Evolutionary conservation across 2,797 vertebrate species (phyloP), one percentile per base, ranked within the genome.

Genomic region (Chromis chromis): DNA sequence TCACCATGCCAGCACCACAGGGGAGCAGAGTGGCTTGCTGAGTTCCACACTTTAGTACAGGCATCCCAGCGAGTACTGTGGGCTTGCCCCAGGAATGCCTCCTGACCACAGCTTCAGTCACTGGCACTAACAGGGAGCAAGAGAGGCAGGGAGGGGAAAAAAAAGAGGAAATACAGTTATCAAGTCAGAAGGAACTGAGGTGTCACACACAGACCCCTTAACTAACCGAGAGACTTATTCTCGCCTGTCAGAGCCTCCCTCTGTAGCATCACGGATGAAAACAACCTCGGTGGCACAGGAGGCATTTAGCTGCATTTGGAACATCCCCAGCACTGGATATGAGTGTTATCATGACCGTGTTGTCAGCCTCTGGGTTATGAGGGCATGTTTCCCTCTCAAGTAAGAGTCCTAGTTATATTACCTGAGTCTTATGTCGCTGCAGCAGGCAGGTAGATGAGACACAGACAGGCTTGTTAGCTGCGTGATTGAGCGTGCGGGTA

Each of bases 61-160:
- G 82, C 87, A 88, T 90, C 87, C 85, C 82, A 63, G 82, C 55
- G 33, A 91, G 88, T 54, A 86, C 83, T 89, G 89, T 36, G 91
- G 91, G 90, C 81, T 92, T 82, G 86, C 88, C 92, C 89, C 88
- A 90, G 90, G 91, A 92, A 91, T 92, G 86, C 82, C 81, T 83
- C 70, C 81, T 53, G 86, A 93, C 93, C 90, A 80, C 91, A 87
- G 84, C 80, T 73, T 74, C 72, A 81, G 89, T 85, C 81, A 73
- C 83, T 86, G 88, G 88, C 84, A 80, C 79, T 69, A 81, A 85
- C 61, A 77, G 79, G 74, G 75, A 80, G 83, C 70, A 28, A 61
- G 82, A 42, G 70, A 53, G 71, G 16, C 58, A 55, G 65, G 40
- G 66, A 13, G 74, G 53, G 49, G 36, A 31, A 42, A 60, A 52